A percentile compares a stretch with the other conserved stretches of the same genome.
These are phyloP conservation scores for Sceliomorpha sp. DNA, from an alignment of 2,888 invertebrate genomes.

Conservation along the genomic window DNA sequence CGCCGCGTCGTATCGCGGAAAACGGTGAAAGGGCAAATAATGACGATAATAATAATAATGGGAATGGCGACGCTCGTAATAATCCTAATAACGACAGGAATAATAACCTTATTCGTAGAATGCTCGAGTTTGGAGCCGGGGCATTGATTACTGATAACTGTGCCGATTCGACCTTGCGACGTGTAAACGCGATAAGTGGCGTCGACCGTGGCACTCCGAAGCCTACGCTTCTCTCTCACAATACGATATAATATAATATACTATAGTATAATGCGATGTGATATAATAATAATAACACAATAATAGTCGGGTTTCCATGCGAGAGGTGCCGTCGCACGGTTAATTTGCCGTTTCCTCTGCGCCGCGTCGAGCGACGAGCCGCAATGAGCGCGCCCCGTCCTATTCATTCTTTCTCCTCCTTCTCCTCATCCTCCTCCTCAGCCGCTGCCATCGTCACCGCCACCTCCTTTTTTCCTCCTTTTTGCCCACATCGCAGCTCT, in stretches of 20 bases:
- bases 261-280: constrained; percentile 48
- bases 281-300: constrained; percentile 52
- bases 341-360: constrained; percentile 66
- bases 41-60: constrained; percentile 25
- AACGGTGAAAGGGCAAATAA: constrained; percentile 30
- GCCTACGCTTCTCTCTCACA: constrained; percentile 11
- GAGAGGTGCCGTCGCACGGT: constrained; percentile 57
- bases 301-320: constrained; percentile 50
- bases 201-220: constrained; percentile 1
- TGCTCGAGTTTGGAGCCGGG: background rate
- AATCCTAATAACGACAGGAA: constrained; percentile 38
- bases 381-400: constrained; percentile 47
- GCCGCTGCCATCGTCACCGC: too few species aligned
- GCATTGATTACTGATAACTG: constrained; percentile 40
- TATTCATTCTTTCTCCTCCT: constrained; percentile 46
- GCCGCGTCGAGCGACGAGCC: constrained; percentile 27
- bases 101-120: constrained; percentile 8
- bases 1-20: background rate
- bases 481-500: constrained; percentile 46
- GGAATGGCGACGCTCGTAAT: constrained; percentile 26
- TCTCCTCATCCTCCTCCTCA: background rate
- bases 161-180: background rate
- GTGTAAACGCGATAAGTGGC: constrained; percentile 41
- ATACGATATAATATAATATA: constrained; percentile 49
- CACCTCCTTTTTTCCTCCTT: constrained; percentile 6